Conservation (phyloP, 2,888 invertebrate species). For the Drosophila paranaensis region DNA sequence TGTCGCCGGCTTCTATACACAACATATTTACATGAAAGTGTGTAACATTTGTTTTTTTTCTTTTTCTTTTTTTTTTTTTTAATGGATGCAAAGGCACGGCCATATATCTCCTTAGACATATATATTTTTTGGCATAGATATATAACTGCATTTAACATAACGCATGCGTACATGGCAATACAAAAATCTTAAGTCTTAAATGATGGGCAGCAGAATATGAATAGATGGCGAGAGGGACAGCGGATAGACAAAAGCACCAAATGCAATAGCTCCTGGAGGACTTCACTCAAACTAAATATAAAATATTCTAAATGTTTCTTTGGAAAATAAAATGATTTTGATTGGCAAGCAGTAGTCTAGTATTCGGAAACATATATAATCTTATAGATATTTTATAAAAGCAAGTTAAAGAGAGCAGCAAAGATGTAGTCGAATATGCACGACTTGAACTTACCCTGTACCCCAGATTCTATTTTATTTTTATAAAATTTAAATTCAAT, state of each 20-base stretch:
- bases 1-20: conserved; percentile 66
- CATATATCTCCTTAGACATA: conserved; percentile 7
- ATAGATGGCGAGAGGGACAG: conserved; percentile 46
- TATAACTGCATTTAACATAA: conserved; percentile 40
- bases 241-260: conserved; percentile 70
- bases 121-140: conserved; percentile 22
- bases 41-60: conserved; percentile 16
- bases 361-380: not conserved
- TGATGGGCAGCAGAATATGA: conserved; percentile 39
- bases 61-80: conserved; percentile 19
- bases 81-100: conserved; percentile 54
- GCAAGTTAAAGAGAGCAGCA: not conserved
- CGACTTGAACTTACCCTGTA: conserved; percentile 19
- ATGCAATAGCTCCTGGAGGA: conserved; percentile 15
- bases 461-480: not conserved
- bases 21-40: conserved; percentile 61
- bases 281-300: not conserved
- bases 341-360: not conserved
- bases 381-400: not conserved
- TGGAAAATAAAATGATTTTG: not conserved
- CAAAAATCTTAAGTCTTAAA: conserved; percentile 38
- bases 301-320: not conserved
- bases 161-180: conserved; percentile 52
- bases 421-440: conserved; percentile 3
- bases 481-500: not conserved